Conservation (phyloP, 1,140 invertebrate genomes). For the Lasioglossum albipes region DNA sequence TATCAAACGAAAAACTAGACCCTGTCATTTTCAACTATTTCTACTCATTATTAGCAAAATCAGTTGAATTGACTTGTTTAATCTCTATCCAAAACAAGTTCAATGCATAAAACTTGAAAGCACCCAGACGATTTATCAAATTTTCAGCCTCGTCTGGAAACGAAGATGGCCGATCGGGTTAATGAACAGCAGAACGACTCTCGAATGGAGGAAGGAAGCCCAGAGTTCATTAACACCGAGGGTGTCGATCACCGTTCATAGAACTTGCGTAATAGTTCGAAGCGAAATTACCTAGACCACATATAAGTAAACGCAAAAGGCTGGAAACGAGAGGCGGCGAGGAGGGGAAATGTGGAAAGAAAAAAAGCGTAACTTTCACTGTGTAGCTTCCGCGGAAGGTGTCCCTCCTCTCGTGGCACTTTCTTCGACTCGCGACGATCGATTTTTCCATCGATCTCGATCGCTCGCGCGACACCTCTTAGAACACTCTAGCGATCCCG, state of each 20-base stretch:
- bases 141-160: no score
- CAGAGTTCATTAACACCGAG: neutral
- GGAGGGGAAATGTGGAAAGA: no score
- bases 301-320: constrained; percentile 18
- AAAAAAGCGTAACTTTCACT: constrained; percentile 40
- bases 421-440: constrained; percentile 32
- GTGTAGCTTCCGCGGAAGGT: constrained; percentile 34
- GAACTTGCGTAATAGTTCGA: constrained; percentile 24
- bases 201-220: neutral
- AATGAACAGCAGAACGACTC: neutral
- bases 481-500: no score
- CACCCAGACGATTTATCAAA: no score
- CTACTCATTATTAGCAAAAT: no score
- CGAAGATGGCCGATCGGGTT: no score
- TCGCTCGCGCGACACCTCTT: neutral
- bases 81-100: no score
- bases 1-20: no score
- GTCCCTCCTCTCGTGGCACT: constrained; percentile 18
- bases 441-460: constrained; percentile 28
- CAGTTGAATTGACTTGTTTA: no score
- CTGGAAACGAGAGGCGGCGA: neutral
- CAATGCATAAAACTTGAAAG: no score
- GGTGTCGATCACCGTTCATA: neutral
- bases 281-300: neutral
- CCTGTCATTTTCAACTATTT: no score